Conservation (phyloP, 30 jellyfish, hydroid and myxozoan species). For the Mastigias papua region DNA sequence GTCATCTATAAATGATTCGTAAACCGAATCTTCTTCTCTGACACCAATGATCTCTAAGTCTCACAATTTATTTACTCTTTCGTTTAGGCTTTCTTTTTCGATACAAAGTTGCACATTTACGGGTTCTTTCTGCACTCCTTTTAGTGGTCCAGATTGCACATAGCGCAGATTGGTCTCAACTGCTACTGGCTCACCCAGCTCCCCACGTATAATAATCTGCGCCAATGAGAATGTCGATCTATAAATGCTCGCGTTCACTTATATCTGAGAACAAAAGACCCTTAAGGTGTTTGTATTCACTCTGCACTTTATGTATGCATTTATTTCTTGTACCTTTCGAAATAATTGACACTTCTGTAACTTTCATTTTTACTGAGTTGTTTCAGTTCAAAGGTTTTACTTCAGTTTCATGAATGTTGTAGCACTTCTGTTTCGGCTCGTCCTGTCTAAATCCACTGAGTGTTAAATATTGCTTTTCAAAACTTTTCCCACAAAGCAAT, state of each 20-base stretch:
- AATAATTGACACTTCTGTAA: constrained; percentile 43
- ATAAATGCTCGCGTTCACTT: constrained; percentile 19
- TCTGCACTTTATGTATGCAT: constrained; percentile 17
- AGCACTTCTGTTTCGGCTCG: constrained; percentile 9
- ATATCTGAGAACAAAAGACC: constrained; percentile 35
- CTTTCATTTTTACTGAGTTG: constrained; percentile 13
- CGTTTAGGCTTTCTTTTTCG: not conserved
- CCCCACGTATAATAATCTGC: constrained; percentile 51
- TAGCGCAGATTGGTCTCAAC: constrained; percentile 40
- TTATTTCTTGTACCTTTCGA: constrained; percentile 40
- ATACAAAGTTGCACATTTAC: constrained; percentile 12
- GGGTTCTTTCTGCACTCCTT: constrained; percentile 18
- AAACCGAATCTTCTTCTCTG: constrained; percentile 38
- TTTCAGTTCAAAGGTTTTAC: constrained; percentile 36
- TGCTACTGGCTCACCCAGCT: constrained; percentile 24
- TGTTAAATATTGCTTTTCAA: not conserved
- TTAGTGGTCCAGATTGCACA: constrained; percentile 50
- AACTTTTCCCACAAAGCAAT: not conserved
- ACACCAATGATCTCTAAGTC: constrained; percentile 22
- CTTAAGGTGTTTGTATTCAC: constrained; percentile 1
- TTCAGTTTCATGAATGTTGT: constrained; percentile 12
- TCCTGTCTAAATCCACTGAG: constrained; percentile 39
- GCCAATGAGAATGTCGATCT: constrained; percentile 31
- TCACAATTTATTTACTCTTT: constrained; percentile 20
- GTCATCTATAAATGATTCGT: constrained; percentile 34